Base-by-base conservation (phyloP, 2,113 vertebrate genomes). In the Ctenomys sociabilis region DNA sequence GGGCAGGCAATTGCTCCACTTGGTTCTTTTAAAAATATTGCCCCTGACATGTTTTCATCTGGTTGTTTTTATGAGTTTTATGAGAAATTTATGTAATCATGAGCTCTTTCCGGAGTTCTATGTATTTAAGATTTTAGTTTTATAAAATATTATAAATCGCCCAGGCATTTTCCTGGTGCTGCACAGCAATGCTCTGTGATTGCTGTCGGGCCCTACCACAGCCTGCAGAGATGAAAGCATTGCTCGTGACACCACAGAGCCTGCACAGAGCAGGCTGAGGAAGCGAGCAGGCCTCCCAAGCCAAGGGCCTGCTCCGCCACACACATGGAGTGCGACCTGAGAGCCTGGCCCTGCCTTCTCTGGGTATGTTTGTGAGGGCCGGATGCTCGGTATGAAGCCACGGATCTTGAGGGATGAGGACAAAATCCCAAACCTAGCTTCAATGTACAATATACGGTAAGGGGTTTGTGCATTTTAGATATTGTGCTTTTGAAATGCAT, bases 61-160 rank as follows among this genome's bases (percentile, higher is more conserved):
- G 12, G 82, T 63, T 94, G 32, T 83, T 93, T 93, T 93, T 64
- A 70, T 63, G 19, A n/a, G 84, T 94, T 22, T 68, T 85, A 64
- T 73, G 32, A 88, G 85, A 96, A 94, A 70, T 45, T 45, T 75
- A 85, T 37, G 24, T 52, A 28, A 49, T 85, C 54, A 49, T 28
- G 80, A 92, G 72, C 32, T 78, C 37, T 72, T 86, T 91, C 66
- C 91, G 54, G 7, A 64, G 40, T 81, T 90, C n/a, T 72, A 2
- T 59, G 2, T 43, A 54, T 64, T 94, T 91, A 93, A 63, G 14
- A 72, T 91, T 95, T 93, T 85, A 88, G 45, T 11, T 85, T 72
- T 97, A 91, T 57, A 85, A 90, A 49, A 72, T 87, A 80, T 4
- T 81, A 5, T 57, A 81, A 90, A 22, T 66, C 82, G 57, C 82